Base-by-base conservation (phyloP, 2,888 invertebrate genomes). In the Eudasyphora cyanicolor region DNA sequence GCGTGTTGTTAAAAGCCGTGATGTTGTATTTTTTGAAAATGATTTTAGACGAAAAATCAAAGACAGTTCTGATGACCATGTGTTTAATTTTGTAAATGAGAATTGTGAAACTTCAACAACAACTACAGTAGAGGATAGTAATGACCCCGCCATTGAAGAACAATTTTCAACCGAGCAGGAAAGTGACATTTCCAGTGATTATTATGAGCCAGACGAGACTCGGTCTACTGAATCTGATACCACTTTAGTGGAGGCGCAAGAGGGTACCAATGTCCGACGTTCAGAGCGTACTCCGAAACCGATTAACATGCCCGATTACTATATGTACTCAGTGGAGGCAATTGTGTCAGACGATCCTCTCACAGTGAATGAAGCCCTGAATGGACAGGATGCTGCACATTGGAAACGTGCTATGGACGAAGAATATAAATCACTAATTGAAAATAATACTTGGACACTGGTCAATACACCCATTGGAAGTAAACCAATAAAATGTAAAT, bases 401-500 rank as follows among this genome's bases (percentile, higher is more conserved):
- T 76, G 76, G 76, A 76, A 29, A 10, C 2, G 2, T 67, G 88
- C 88, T 69, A 87, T 82, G 70, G 69, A 67, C 3, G 62, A 71
- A 19, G 82, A 82, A 27, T 73, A 86, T 29, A 71, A 54, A 12
- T 85, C 86, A 17, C 67, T 87, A 17, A 82, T 79, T n/a, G 81
- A 84, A 54, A 86, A 86, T 71, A 38, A 81, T 14, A 83, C 87
- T 7, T 86, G 87, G 86, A 83, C 60, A 8, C 24, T 86, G 12
- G 70, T 78, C 3, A 82, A 85, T 19, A 42, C 85, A 57, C 86
- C 87, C 24, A 17, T 6, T 45, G 29, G 64, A 12, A 19, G 17
- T 57, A 60, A 79, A 35, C 60, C 79, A 32, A 82, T 82, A 2
- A 76, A 76, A 49, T 76, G 71, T 24, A 82, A 79, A 69, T 85